Evolutionary conservation across 1,140 invertebrate species (phyloP), one percentile per base, ranked within the genome.

Genomic region (Euglossa dilemma): DNA sequence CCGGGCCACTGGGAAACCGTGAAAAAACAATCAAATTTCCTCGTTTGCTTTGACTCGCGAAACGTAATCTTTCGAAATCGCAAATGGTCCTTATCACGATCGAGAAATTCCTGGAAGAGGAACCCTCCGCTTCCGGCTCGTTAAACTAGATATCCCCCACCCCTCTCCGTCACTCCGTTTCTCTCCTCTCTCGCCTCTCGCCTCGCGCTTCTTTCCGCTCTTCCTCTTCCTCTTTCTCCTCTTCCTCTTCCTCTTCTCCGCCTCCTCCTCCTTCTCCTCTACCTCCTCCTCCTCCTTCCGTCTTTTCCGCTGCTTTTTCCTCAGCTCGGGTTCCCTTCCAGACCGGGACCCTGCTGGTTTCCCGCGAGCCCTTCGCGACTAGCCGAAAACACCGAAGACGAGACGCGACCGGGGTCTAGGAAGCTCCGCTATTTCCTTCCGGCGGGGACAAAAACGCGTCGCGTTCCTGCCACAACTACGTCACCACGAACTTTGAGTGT

Each of bases 401-500:
- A 18, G 56, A 50, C 69, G 47, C 74, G 64, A n/a, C 59, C 28
- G 20, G 63, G 67, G 67, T 79, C 25, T 78, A 86, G 72, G 74
- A 85, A 83, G 67, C 61, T 83, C 36, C 36, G 61, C 78, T 71
- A 79, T 85, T 83, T 88, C 88, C 89, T 92, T 92, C 89, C 89
- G 92, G 86, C 88, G 87, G 89, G 86, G 89, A 84, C 90, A 93
- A 93, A 93, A 93, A 93, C 92, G 89, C 91, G 91, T 87, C 88
- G 92, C 92, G 92, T 92, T 93, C 91, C 91, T 92, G 90, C 92
- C 92, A 88, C 77, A 89, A 92, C 92, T 94, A 93, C 92, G 92
- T 94, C 93, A 94, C 92, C 90, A 90, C 86, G 91, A 92, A 93
- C 91, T 93, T 93, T 93, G 92, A 93, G 90, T 93, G 91, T 91